Conservation (phyloP, 2,888 invertebrate species). For the Pharmacophagus antenor region DNA sequence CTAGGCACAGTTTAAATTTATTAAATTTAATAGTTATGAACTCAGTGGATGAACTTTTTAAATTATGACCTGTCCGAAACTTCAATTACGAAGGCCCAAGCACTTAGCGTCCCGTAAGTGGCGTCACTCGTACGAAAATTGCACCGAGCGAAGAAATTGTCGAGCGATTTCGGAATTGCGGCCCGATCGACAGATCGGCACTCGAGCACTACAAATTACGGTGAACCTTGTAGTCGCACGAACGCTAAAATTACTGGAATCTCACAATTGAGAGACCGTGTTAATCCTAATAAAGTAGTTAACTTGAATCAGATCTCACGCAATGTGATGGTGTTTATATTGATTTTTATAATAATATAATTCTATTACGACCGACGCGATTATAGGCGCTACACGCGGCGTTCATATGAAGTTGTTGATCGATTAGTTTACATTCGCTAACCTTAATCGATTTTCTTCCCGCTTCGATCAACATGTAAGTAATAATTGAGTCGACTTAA, state of each 20-base stretch:
- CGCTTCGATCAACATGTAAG: too few relatives aligned
- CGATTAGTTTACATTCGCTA: constrained; percentile 37
- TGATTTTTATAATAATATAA: constrained; percentile 74
- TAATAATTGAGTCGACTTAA: too few relatives aligned
- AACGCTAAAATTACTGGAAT: constrained; percentile 65
- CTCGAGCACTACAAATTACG: constrained; percentile 69
- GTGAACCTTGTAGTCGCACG: constrained; percentile 49
- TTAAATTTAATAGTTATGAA: too few relatives aligned
- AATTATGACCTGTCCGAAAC: constrained; percentile 72
- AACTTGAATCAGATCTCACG: constrained; percentile 65
- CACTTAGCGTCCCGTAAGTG: constrained; percentile 54
- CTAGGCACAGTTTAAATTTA: too few relatives aligned
- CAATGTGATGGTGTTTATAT: constrained; percentile 67
- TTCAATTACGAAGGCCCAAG: constrained; percentile 61
- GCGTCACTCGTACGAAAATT: constrained; percentile 65
- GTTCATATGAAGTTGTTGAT: constrained; percentile 42
- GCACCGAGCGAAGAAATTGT: constrained; percentile 66
- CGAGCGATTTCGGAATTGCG: constrained; percentile 62
- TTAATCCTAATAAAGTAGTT: constrained; percentile 74
- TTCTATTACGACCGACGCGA: constrained; percentile 52
- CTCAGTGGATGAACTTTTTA: constrained; percentile 49
- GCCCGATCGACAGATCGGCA: constrained; percentile 65
- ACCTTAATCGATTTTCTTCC: constrained; percentile 36
- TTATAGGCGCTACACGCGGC: constrained; percentile 46
- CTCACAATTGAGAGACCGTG: constrained; percentile 69